A percentile compares a stretch with the other conserved stretches of the same genome.
phyloP scores from a whole-genome alignment of 2,113 vertebrate species.

The Lophotis ruficrista region DNA sequence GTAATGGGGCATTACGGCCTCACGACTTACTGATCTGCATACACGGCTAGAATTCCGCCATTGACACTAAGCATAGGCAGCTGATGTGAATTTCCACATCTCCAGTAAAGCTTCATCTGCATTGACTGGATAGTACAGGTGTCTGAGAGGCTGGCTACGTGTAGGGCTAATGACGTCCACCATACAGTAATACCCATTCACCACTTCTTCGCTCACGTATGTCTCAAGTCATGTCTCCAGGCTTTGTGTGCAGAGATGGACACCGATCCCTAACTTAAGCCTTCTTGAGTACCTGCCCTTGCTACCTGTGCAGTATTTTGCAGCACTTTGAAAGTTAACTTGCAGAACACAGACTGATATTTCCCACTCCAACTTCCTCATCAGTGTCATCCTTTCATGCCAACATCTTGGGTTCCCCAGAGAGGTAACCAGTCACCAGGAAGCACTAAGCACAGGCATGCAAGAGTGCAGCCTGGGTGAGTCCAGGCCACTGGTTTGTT shows the following conservation, averaged over 20 bases:
- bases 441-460: not conserved
- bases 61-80: not conserved
- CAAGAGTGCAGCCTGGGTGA: not conserved
- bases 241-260: not conserved
- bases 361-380: not conserved
- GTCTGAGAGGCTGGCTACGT: not conserved
- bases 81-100: not conserved
- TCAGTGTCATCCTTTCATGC: not conserved
- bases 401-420: not conserved
- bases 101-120: not conserved
- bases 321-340: not conserved
- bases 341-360: not conserved
- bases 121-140: not conserved
- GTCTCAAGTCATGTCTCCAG: rapidly evolving
- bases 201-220: rapidly evolving
- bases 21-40: not conserved
- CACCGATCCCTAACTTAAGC: rapidly evolving
- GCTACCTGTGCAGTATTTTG: not conserved
- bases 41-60: not conserved
- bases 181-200: not conserved
- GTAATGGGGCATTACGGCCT: not conserved
- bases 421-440: not conserved
- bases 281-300: not conserved
- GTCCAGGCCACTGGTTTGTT: not conserved
- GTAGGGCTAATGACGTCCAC: not conserved